Conservation (phyloP, 2,888 invertebrate genomes). For the Hymenopus coronatus region DNA sequence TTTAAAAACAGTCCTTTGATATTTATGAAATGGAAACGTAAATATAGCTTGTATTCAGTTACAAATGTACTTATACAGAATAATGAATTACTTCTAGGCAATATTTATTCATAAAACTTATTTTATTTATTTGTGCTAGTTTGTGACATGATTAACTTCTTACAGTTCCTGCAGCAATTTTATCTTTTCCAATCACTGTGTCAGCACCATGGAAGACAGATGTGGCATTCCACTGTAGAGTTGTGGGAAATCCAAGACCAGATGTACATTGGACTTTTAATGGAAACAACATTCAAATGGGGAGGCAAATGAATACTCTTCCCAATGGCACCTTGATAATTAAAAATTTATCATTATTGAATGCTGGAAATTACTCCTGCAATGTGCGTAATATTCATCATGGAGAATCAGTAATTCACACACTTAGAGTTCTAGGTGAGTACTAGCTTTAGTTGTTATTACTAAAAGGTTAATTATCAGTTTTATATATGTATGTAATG, state of each 20-base stretch:
- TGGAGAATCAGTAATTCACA: conserved; percentile 35
- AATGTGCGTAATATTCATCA: conserved; percentile 36
- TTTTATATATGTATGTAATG: too few relatives aligned
- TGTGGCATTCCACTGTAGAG: conserved; percentile 35
- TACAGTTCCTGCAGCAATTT: conserved; percentile 44
- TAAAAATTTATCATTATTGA: conserved; percentile 38
- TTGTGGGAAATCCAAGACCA: conserved; percentile 44
- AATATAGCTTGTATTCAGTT: too few relatives aligned
- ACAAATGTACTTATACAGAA: too few relatives aligned
- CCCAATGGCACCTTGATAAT: conserved; percentile 40
- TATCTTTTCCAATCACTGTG: conserved; percentile 42
- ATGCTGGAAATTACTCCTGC: conserved; percentile 40
- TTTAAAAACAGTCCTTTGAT: too few relatives aligned
- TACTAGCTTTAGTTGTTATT: neutral
- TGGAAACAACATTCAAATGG: neutral
- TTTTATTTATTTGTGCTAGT: neutral
- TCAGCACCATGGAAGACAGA: conserved; percentile 42
- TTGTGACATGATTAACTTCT: neutral
- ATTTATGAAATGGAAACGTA: too few relatives aligned
- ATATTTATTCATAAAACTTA: neutral
- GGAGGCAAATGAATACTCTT: neutral
- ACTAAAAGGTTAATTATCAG: neutral
- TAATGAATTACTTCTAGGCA: too few relatives aligned
- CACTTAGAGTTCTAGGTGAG: conserved; percentile 37
- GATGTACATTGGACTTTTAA: conserved; percentile 33